phyloP scores from a whole-genome alignment of 1,140 invertebrate genomes.

The Maconellicoccus hirsutus region DNA sequence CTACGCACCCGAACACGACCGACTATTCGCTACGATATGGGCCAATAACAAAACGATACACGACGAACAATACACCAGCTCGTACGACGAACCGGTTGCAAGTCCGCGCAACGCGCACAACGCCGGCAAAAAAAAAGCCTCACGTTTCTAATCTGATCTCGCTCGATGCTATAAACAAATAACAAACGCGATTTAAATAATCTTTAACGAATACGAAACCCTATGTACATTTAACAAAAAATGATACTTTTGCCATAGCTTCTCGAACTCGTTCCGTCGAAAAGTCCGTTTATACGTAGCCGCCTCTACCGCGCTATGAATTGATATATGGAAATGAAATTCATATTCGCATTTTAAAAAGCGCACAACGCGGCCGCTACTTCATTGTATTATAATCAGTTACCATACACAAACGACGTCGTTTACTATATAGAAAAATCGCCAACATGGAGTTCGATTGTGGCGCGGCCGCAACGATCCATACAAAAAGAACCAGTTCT shows the following conservation, averaged over 20 bases:
- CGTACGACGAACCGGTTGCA: not conserved
- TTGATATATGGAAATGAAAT: conserved; percentile 6
- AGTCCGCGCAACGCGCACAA: too few species aligned
- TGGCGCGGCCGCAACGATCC: not conserved
- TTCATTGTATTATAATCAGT: conserved; percentile 9
- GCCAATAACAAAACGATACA: not conserved
- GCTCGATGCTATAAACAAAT: not conserved
- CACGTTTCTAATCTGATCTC: not conserved
- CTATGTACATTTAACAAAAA: too few species aligned
- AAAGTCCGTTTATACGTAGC: too few species aligned
- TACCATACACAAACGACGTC: not conserved
- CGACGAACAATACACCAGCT: not conserved
- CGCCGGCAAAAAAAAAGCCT: too few species aligned
- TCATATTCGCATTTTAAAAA: not conserved
- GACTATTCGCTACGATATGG: not conserved
- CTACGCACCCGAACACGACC: not conserved
- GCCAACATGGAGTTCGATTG: conserved; percentile 7
- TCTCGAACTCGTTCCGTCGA: too few species aligned
- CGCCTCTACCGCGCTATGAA: not conserved
- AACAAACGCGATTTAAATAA: not conserved
- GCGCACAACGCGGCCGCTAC: not conserved
- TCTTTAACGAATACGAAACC: not conserved
- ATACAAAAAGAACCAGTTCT: conserved; percentile 9
- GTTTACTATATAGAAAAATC: not conserved
- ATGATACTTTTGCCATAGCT: too few species aligned